These are phyloP conservation scores for Heliconius congener DNA, from an alignment of 1,140 invertebrate genomes.

Conservation along the genomic window DNA sequence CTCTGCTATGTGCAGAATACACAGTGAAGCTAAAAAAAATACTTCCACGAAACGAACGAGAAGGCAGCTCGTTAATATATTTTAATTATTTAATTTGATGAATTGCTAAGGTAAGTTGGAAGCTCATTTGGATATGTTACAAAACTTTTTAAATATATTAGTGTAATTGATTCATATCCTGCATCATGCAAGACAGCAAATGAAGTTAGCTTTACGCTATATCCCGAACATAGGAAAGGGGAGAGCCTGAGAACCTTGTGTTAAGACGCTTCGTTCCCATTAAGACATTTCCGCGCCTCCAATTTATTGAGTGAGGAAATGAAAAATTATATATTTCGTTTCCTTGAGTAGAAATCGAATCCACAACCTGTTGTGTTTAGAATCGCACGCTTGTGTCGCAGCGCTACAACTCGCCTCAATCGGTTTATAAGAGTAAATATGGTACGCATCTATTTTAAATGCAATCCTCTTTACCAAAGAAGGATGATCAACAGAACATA, in stretches of 20 bases:
- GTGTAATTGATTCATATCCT: background rate
- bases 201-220: background rate
- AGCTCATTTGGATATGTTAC: background rate
- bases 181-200: background rate
- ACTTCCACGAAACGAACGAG: too few species aligned
- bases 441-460: background rate
- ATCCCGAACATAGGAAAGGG: too few species aligned
- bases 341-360: background rate
- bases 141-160: background rate
- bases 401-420: background rate
- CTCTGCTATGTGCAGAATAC: too few species aligned
- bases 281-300: background rate
- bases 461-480: slow-evolving; percentile 36
- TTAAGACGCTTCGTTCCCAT: background rate
- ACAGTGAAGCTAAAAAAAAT: too few species aligned
- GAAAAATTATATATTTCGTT: background rate
- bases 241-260: too few species aligned
- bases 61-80: too few species aligned
- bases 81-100: background rate
- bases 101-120: background rate
- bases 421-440: background rate
- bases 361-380: background rate
- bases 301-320: background rate
- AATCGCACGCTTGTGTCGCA: background rate
- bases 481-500: slow-evolving; percentile 7